phyloP scores from a whole-genome alignment of 2,888 invertebrate genomes.

The Prionchulus punctatus region DNA sequence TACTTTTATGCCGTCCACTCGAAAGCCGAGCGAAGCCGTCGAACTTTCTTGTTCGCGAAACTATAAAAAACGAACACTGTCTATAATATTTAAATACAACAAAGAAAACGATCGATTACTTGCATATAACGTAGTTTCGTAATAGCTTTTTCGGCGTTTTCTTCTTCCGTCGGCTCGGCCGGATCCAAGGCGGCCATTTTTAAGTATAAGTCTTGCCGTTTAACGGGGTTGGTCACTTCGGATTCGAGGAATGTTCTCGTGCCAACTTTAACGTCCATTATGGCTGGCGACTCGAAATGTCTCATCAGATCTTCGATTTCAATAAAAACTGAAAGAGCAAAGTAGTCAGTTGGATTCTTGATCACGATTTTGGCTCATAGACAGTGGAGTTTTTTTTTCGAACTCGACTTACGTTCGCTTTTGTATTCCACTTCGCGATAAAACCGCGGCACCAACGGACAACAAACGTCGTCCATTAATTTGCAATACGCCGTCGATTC shows the following conservation, averaged over 20 bases:
- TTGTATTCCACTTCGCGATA: conserved; percentile 37
- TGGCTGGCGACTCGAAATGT: conserved; percentile 74
- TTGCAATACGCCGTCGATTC: conserved; percentile 36
- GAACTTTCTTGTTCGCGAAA: conserved; percentile 84
- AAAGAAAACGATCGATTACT: conserved; percentile 19
- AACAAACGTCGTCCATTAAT: conserved; percentile 28
- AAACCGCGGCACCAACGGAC: conserved; percentile 35
- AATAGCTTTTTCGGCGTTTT: conserved; percentile 61
- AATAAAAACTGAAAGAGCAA: conserved; percentile 48
- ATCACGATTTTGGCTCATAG: too few species aligned
- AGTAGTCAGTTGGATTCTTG: too few species aligned
- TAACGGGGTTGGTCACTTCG: conserved; percentile 71
- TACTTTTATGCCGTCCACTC: conserved; percentile 82
- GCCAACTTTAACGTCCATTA: conserved; percentile 96
- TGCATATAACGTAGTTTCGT: conserved; percentile 89
- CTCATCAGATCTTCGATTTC: conserved; percentile 83
- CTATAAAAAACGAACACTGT: conserved; percentile 43
- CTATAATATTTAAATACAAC: not conserved
- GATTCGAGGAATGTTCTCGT: conserved; percentile 77
- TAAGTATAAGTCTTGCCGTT: conserved; percentile 70
- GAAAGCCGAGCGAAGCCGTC: conserved; percentile 75
- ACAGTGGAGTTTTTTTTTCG: not conserved
- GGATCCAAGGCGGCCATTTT: conserved; percentile 88
- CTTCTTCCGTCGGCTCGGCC: conserved; percentile 63
- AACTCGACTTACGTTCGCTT: conserved; percentile 31